phyloP scores from a whole-genome alignment of 2,113 vertebrate genomes.

The Acrocephalus arundinaceus region DNA sequence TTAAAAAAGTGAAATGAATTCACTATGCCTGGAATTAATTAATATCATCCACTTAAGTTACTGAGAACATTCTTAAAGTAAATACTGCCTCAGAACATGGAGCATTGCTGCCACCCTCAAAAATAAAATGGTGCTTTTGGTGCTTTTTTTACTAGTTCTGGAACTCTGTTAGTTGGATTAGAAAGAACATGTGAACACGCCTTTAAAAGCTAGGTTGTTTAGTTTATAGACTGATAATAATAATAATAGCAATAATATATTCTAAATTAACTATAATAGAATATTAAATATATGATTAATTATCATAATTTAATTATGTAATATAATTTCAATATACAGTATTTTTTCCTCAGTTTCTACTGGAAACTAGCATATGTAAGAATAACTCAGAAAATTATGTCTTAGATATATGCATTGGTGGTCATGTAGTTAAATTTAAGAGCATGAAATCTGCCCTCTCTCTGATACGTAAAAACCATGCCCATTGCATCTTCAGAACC shows the following conservation, averaged over 20 bases:
- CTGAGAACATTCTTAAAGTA: neutral
- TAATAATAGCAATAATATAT: neutral
- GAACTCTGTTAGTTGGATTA: neutral
- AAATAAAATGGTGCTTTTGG: neutral
- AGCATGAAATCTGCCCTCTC: neutral
- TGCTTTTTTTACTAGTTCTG: neutral
- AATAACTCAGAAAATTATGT: neutral
- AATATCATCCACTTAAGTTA: neutral
- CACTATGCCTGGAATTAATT: neutral
- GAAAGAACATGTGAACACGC: neutral
- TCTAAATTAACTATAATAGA: neutral
- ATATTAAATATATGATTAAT: neutral
- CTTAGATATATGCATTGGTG: neutral
- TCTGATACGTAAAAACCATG: neutral
- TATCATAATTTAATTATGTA: neutral
- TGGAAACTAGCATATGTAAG: neutral
- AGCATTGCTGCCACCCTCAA: neutral
- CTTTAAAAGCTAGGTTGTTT: neutral
- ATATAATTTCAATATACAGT: neutral
- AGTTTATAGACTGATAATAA: neutral
- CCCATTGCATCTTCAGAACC: neutral
- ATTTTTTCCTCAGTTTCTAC: neutral
- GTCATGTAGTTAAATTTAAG: neutral
- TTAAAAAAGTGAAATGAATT: neutral
- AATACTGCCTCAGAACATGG: neutral